Evolutionary conservation across 2,888 invertebrate genomes (phyloP), one percentile per base, ranked within the genome.

Genomic region (Metopia argyrocephala): DNA sequence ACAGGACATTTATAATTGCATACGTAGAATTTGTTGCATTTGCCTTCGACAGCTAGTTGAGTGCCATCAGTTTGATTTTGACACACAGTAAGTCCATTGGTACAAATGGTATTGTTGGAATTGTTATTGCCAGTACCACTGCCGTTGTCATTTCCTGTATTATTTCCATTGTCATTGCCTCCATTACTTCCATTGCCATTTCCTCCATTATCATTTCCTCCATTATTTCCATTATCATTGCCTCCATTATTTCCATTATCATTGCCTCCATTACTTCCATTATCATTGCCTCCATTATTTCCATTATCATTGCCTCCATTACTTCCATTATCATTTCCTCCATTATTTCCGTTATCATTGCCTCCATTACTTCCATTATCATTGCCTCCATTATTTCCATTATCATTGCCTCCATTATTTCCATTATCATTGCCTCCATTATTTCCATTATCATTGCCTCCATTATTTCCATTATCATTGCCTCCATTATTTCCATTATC

Each of bases 11-110:
- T 82, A 48, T 38, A 52, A 7, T 56, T 73, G 56, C 85, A 85
- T 61, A 82, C 76, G 46, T 79, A 84, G 59, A 83, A 84, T 62
- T 79, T 79, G 46, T 78, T 71, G 27, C 84, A 84, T 56, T 64
- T 20, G 12, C 83, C 83, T 15, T 70, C 20, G 4, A 64, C 52
- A 2, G 81, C 70, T 15, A n/a, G n/a, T n/a, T n/a, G n/a, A n/a
- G 45, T 18, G 15, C 54, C 56, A 5, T 61, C 31, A 9, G 23
- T 62, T 20, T 69, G 28, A 56, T 68, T 69, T 48, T 62, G 54
- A 62, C 76, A 76, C 1, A 69, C 23, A n/a, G n/a, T n/a, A 46
- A 54, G 2, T 18, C 61, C 2, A 31, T 69, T n/a, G n/a, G 61
- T 76, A 54, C 6, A 5, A 9, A 48, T 56, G 15, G 21, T 4